phyloP scores from a whole-genome alignment of 2,797 vertebrate species.

The Poecile montanus region DNA sequence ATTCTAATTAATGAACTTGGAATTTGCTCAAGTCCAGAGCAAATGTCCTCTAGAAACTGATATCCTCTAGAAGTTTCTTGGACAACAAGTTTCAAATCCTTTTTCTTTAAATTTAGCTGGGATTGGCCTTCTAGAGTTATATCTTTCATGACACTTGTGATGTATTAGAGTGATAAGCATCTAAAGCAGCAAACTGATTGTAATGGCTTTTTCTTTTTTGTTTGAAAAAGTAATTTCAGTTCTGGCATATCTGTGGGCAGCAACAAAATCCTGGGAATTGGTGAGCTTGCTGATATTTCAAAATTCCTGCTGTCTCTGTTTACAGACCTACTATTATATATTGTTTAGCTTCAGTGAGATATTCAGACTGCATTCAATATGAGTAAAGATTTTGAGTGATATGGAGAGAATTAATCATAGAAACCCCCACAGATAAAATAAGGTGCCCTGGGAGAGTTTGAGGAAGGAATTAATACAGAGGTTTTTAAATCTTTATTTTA shows the following conservation, averaged over 20 bases:
- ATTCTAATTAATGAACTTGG: neutral
- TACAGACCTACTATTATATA: neutral
- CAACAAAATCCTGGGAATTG: neutral
- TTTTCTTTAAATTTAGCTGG: neutral
- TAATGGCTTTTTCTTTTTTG: neutral
- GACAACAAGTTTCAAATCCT: neutral
- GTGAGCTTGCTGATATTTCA: neutral
- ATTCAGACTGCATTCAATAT: neutral
- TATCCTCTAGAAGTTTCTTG: neutral
- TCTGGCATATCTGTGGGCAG: neutral
- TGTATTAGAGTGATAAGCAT: neutral
- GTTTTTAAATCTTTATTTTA: neutral
- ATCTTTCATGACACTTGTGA: neutral
- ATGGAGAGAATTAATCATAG: slow-evolving; percentile 11
- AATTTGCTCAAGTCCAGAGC: neutral
- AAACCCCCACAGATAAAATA: neutral
- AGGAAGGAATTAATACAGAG: neutral
- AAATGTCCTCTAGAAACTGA: neutral
- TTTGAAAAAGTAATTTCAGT: neutral
- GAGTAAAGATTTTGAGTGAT: neutral
- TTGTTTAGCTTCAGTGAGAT: neutral
- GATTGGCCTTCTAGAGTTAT: neutral
- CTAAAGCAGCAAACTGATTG: neutral
- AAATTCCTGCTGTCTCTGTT: slow-evolving; percentile 29
- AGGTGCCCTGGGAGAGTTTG: neutral